A percentile compares a stretch with the other conserved stretches of the same genome.
Conservation (phyloP, 2,888 invertebrate species). For the Euclidia mi region DNA sequence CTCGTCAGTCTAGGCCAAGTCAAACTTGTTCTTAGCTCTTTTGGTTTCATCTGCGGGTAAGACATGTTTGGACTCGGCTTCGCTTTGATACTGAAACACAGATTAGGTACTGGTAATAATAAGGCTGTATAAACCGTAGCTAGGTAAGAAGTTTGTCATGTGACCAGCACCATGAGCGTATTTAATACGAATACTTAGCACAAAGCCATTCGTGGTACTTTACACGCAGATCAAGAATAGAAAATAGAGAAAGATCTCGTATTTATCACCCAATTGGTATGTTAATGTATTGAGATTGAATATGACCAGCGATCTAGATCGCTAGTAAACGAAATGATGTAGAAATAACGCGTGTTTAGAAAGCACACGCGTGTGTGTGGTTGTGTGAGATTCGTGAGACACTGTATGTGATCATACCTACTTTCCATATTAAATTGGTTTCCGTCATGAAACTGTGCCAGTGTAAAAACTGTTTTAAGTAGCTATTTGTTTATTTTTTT, state of each 20-base stretch:
- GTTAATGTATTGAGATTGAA: conserved; percentile 7
- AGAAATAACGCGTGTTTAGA: conserved; percentile 36
- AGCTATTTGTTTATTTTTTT: background rate
- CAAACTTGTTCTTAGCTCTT: no score
- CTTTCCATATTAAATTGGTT: conserved; percentile 59
- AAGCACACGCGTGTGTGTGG: conserved; percentile 37
- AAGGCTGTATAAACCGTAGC: no score
- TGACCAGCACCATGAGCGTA: no score
- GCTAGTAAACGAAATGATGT: conserved; percentile 11
- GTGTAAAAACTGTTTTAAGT: conserved; percentile 17
- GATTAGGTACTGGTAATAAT: no score
- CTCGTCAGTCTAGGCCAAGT: no score
- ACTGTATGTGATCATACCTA: conserved; percentile 43
- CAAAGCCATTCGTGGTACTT: no score
- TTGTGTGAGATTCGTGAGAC: conserved; percentile 33
- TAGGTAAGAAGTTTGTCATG: no score
- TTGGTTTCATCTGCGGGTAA: no score
- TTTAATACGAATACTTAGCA: no score
- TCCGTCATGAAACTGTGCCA: conserved; percentile 47
- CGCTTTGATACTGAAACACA: no score
- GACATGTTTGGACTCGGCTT: no score
- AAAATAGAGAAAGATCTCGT: background rate
- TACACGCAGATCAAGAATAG: no score
- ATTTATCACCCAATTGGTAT: background rate
- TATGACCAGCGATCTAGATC: conserved; percentile 34